phyloP scores from a whole-genome alignment of 2,888 invertebrate species.

The Drosophila ochracea region DNA sequence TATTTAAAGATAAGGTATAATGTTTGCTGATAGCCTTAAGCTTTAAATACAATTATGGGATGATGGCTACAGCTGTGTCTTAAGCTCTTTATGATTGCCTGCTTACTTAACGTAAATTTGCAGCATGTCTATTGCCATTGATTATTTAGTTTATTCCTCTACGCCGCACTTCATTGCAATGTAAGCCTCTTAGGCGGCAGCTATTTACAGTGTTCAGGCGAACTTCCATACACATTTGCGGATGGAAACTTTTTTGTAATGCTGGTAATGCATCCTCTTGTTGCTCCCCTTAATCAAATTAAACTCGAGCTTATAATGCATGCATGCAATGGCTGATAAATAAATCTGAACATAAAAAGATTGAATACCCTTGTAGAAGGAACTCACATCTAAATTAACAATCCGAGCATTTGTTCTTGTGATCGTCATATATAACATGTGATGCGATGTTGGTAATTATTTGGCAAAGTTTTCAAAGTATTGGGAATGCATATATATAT shows the following conservation, averaged over 20 bases:
- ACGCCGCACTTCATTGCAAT: neutral
- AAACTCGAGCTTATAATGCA: conserved; percentile 4
- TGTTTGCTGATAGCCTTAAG: neutral
- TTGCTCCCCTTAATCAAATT: conserved; percentile 5
- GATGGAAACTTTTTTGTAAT: neutral
- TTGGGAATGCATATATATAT: neutral
- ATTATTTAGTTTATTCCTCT: neutral
- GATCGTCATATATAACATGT: fast-evolving
- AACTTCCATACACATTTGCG: neutral
- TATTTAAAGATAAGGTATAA: neutral
- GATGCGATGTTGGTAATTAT: neutral
- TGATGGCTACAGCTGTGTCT: neutral
- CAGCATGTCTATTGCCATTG: no score
- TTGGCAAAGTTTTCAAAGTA: neutral
- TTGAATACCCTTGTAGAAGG: neutral
- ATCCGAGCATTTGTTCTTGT: neutral
- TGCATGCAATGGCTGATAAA: conserved; percentile 14
- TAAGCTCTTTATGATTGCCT: neutral
- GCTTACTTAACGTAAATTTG: neutral
- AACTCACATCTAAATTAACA: neutral
- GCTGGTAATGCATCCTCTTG: neutral
- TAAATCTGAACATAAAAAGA: conserved; percentile 1
- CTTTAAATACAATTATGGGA: neutral
- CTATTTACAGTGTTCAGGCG: conserved; percentile 2
- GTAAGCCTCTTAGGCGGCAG: neutral